phyloP scores from a whole-genome alignment of 2,888 invertebrate genomes.

The Eristalis arbustorum region DNA sequence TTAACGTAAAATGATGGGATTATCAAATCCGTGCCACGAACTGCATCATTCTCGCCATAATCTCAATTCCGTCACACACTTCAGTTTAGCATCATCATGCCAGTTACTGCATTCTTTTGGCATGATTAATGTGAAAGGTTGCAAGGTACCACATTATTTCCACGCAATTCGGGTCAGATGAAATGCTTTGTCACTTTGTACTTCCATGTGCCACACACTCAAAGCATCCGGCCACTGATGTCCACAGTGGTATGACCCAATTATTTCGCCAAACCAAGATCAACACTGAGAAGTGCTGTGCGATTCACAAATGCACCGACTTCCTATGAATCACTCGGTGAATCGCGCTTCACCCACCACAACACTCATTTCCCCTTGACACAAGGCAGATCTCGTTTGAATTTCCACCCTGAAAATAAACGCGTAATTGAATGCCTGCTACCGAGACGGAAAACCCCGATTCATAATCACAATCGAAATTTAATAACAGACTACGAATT shows the following conservation, averaged over 20 bases:
- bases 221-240: not conserved
- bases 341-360: not conserved
- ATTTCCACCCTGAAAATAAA: not conserved
- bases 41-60: not conserved
- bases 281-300: not conserved
- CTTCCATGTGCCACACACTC: not conserved
- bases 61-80: not conserved
- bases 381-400: not conserved
- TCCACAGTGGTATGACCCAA: not conserved
- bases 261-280: not conserved
- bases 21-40: not conserved
- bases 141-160: not conserved
- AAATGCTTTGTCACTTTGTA: not conserved
- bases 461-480: conserved; percentile 33
- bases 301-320: not conserved
- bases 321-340: not conserved
- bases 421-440: not conserved
- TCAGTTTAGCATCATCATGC: not conserved
- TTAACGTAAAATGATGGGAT: no score
- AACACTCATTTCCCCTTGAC: not conserved
- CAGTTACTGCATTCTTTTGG: not conserved
- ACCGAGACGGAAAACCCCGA: not conserved
- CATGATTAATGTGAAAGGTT: not conserved
- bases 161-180: not conserved
- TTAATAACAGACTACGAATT: conserved; percentile 14